Conservation (phyloP, 2,888 invertebrate genomes). For the Mythimna loreyi region DNA sequence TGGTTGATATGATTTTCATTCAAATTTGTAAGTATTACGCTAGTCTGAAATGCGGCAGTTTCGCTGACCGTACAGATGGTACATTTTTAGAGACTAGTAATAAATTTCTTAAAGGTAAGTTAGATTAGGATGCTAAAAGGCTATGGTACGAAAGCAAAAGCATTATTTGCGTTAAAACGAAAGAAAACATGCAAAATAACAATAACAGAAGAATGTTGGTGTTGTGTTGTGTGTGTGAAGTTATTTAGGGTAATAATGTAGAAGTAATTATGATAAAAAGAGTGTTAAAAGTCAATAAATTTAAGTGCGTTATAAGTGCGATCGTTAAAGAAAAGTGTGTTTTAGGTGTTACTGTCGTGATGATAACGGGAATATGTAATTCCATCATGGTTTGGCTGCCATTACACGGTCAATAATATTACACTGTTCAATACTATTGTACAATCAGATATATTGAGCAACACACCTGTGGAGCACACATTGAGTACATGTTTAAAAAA, state of each 20-base stretch:
- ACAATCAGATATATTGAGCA: too few relatives aligned
- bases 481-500: too few relatives aligned
- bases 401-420: too few relatives aligned
- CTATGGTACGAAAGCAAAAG: conserved; percentile 73
- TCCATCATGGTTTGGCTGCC: too few relatives aligned
- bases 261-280: not conserved
- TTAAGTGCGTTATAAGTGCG: not conserved
- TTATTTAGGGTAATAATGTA: conserved; percentile 1
- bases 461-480: too few relatives aligned
- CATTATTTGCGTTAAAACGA: conserved; percentile 70
- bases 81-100: not conserved
- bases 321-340: not conserved
- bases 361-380: not conserved
- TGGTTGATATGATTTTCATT: not conserved
- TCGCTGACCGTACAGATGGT: not conserved
- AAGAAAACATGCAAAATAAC: conserved; percentile 75
- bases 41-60: not conserved
- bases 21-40: not conserved
- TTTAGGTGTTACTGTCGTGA: not conserved
- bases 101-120: conserved; percentile 21
- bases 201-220: conserved; percentile 56
- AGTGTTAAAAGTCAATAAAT: not conserved
- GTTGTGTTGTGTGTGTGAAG: conserved; percentile 40
- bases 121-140: conserved; percentile 42
- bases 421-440: too few relatives aligned